These are phyloP conservation scores for Eupithecia tripunctaria DNA, from an alignment of 2,888 invertebrate genomes.

Conservation along the genomic window DNA sequence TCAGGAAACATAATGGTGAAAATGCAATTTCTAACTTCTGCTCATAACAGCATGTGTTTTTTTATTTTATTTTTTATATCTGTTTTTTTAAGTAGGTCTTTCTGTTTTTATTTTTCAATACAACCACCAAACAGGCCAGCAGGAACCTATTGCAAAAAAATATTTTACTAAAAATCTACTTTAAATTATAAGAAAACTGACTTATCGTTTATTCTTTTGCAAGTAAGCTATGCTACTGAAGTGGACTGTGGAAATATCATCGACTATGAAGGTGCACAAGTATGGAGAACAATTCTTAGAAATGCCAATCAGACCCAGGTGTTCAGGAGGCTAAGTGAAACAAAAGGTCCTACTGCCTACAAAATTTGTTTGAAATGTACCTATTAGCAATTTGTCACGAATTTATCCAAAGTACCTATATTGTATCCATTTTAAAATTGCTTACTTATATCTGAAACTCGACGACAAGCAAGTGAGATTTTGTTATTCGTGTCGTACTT, in stretches of 20 bases:
- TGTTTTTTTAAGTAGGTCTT: neutral
- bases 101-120: neutral
- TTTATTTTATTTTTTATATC: slow-evolving; percentile 4
- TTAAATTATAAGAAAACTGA: neutral
- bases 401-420: too few species aligned
- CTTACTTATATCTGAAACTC: too few species aligned
- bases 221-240: slow-evolving; percentile 32
- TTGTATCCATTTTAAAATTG: too few species aligned
- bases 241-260: slow-evolving; percentile 29
- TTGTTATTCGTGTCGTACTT: too few species aligned
- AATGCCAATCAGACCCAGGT: slow-evolving; percentile 45
- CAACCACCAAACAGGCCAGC: neutral
- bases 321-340: slow-evolving; percentile 49
- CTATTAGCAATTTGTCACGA: neutral
- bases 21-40: slow-evolving; percentile 12
- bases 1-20: slow-evolving; percentile 6
- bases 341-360: slow-evolving; percentile 46
- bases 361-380: neutral
- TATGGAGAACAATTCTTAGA: slow-evolving; percentile 52
- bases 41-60: slow-evolving; percentile 19
- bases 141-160: neutral
- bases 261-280: slow-evolving; percentile 54
- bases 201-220: slow-evolving; percentile 27
- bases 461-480: too few species aligned
- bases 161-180: too few species aligned